Conservation (phyloP, 2,797 vertebrate genomes). For the Urocyon cinereoargenteus region DNA sequence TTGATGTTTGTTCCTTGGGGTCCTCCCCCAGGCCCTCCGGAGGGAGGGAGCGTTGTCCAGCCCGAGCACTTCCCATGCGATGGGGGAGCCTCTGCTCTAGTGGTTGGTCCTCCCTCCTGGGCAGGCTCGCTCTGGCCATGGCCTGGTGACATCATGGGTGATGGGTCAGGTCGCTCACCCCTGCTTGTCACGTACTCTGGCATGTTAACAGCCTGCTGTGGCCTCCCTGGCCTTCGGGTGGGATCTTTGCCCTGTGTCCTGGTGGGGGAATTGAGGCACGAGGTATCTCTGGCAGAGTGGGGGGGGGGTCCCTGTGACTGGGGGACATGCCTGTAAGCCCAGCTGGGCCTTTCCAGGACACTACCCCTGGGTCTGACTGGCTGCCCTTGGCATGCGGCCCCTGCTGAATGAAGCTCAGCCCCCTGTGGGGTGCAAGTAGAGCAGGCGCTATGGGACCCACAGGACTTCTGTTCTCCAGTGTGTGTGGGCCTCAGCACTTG, state of each 20-base stretch:
- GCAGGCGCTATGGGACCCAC: too few species aligned
- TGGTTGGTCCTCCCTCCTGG: neutral
- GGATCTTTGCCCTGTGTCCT: neutral
- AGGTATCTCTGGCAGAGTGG: neutral
- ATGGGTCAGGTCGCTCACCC: neutral
- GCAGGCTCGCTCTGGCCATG: neutral
- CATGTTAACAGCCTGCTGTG: neutral
- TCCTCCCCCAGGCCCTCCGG: neutral
- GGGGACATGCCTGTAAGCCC: neutral
- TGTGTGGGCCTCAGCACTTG: too few species aligned
- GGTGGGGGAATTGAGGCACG: neutral
- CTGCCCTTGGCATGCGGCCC: neutral
- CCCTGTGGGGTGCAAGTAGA: too few species aligned
- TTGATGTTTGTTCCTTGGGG: neutral
- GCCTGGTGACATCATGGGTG: neutral
- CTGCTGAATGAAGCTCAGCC: accelerated
- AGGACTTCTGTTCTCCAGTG: accelerated
- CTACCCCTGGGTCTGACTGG: too few species aligned
- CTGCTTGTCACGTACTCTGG: accelerated
- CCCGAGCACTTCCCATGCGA: accelerated
- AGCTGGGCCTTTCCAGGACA: neutral
- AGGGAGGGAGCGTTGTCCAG: too few species aligned
- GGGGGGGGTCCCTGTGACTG: neutral
- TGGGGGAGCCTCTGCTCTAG: too few species aligned
- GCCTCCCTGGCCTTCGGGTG: neutral